Evolutionary conservation across 1,140 invertebrate genomes (phyloP).

Genomic region (Lepidostoma basale): DNA sequence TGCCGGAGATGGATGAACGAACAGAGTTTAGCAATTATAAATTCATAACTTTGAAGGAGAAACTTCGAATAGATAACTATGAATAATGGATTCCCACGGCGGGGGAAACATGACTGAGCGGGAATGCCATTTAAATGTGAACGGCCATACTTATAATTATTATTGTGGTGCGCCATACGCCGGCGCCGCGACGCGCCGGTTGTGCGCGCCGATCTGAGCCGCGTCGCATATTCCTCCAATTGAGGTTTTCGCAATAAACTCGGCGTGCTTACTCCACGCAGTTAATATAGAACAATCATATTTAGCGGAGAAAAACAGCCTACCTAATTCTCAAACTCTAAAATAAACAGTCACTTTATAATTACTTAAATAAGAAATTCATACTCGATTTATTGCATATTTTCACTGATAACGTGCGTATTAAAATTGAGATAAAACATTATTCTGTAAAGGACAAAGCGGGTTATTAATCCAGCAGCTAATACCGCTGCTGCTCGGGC

Average conservation of each 20-base stretch:
- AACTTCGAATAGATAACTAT: conserved; percentile 49
- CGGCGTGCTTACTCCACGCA: neutral
- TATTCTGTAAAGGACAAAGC: no score
- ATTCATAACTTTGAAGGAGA: conserved; percentile 48
- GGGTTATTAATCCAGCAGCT: no score
- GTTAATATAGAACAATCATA: conserved; percentile 12
- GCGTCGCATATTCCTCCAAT: conserved; percentile 1
- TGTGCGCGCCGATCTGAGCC: neutral
- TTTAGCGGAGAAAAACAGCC: conserved; percentile 5
- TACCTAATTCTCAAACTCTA: no score
- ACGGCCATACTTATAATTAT: conserved; percentile 40
- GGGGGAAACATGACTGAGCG: conserved; percentile 44
- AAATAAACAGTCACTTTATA: no score
- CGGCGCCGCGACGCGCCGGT: neutral
- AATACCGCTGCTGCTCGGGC: no score
- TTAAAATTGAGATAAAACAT: no score
- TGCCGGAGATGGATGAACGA: conserved; percentile 44
- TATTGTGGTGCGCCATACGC: conserved; percentile 15
- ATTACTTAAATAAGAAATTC: no score
- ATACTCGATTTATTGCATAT: no score
- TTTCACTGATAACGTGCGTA: no score
- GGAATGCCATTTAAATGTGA: conserved; percentile 44
- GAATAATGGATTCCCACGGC: conserved; percentile 47
- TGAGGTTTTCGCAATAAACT: conserved; percentile 20
- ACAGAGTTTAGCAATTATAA: conserved; percentile 48